Conservation (phyloP, 2,888 invertebrate genomes). For the Orthosia gracilis region DNA sequence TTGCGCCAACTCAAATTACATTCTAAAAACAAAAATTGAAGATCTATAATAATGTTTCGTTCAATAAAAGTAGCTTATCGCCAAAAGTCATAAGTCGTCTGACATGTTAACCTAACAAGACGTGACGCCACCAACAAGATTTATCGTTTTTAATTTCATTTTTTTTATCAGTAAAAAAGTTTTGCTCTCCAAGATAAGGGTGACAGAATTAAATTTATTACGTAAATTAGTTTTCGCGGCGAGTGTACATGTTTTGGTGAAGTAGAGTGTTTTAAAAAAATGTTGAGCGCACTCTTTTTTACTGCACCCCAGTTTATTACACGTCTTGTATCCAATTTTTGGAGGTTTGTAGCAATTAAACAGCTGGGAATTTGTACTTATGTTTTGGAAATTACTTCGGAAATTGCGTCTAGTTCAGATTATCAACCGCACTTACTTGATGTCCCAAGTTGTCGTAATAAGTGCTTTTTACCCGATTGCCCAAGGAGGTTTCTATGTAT, state of each 20-base stretch:
- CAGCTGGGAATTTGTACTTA: neutral
- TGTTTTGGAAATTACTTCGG: no score
- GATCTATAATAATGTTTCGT: slow-evolving; percentile 7
- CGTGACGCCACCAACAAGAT: slow-evolving; percentile 62
- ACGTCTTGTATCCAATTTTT: neutral
- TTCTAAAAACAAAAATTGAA: neutral
- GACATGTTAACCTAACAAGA: slow-evolving; percentile 59
- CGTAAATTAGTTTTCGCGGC: slow-evolving; percentile 60
- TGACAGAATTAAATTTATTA: slow-evolving; percentile 66
- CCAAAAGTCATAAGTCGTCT: slow-evolving; percentile 30
- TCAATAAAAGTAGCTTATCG: slow-evolving; percentile 38
- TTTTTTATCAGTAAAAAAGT: slow-evolving; percentile 60
- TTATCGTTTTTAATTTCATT: slow-evolving; percentile 68
- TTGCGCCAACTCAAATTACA: neutral
- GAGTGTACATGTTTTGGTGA: slow-evolving; percentile 54
- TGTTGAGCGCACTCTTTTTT: slow-evolving; percentile 28
- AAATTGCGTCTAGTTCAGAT: no score
- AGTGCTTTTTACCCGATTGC: no score
- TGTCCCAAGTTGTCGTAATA: no score
- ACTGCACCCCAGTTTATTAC: neutral
- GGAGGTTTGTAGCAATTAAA: neutral
- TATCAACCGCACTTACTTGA: no score
- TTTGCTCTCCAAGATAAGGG: slow-evolving; percentile 56
- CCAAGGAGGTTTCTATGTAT: no score
- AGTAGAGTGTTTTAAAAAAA: slow-evolving; percentile 27